A percentile compares a stretch with the other conserved stretches of the same genome.
Evolutionary conservation across 2,797 vertebrate genomes (phyloP).

Genomic region (Sphenopsis melanotis): DNA sequence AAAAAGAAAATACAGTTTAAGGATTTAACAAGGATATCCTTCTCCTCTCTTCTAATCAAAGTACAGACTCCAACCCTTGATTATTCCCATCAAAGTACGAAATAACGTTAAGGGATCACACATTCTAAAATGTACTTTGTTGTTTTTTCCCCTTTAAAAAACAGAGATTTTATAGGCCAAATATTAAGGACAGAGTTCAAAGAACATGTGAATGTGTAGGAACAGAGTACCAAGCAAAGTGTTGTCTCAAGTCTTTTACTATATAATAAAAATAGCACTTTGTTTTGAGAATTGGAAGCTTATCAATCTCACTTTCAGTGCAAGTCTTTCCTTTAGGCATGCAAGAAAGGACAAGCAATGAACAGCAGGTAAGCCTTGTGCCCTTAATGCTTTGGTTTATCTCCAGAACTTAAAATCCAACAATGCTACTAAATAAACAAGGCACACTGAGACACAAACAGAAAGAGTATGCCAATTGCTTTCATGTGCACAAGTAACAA

Average conservation of each 20-base stretch:
- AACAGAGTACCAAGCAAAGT: background rate
- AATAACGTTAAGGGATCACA: constrained; percentile 29
- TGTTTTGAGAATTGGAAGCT: background rate
- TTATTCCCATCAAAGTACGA: constrained; percentile 28
- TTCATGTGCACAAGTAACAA: background rate
- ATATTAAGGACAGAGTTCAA: background rate
- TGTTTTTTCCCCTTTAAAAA: background rate
- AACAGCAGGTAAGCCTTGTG: background rate
- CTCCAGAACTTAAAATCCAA: constrained; percentile 1
- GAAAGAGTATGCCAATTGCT: background rate
- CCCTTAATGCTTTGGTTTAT: background rate
- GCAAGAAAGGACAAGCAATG: background rate
- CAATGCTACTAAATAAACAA: background rate
- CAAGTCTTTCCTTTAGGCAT: background rate
- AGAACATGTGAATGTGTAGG: background rate
- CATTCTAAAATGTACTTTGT: background rate
- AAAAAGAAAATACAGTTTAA: background rate
- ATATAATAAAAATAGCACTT: background rate
- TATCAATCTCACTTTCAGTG: background rate
- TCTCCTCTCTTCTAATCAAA: constrained; percentile 39
- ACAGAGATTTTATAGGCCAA: background rate
- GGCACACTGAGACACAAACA: background rate
- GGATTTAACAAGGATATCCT: background rate
- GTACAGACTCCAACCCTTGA: constrained; percentile 8
- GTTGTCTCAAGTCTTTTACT: background rate